These are phyloP conservation scores for Metopolophium dirhodum DNA, from an alignment of 1,140 invertebrate genomes.

Conservation along the genomic window DNA sequence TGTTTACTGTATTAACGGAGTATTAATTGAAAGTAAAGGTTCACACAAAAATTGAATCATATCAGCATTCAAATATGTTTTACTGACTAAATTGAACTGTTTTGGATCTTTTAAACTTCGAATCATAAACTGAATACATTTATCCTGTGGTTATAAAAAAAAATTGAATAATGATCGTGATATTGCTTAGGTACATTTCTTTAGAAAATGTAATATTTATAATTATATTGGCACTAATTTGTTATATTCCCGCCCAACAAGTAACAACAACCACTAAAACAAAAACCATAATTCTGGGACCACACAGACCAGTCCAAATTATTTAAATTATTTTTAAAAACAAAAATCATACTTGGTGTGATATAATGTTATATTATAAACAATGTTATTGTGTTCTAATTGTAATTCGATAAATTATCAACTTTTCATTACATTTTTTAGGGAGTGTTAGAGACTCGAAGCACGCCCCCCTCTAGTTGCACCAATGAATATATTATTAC, in stretches of 20 bases:
- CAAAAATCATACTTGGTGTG: too few relatives aligned
- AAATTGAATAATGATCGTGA: background rate
- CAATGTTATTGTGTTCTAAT: too few relatives aligned
- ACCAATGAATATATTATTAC: too few relatives aligned
- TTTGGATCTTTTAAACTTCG: slow-evolving; percentile 45
- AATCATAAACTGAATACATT: slow-evolving; percentile 46
- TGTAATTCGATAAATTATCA: too few relatives aligned
- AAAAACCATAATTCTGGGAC: too few relatives aligned
- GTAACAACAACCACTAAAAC: too few relatives aligned
- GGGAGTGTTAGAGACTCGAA: too few relatives aligned
- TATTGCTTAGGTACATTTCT: background rate
- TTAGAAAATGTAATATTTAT: background rate
- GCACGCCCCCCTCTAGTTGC: too few relatives aligned
- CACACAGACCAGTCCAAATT: too few relatives aligned
- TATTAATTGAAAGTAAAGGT: slow-evolving; percentile 44
- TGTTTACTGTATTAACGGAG: slow-evolving; percentile 27
- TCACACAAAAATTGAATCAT: slow-evolving; percentile 52
- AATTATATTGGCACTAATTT: background rate
- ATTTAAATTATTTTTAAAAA: too few relatives aligned
- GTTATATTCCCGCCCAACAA: background rate
- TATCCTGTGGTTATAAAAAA: slow-evolving; percentile 5
- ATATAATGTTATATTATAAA: too few relatives aligned
- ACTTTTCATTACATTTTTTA: too few relatives aligned
- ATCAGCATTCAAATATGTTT: slow-evolving; percentile 35
- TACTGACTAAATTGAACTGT: slow-evolving; percentile 25